These are phyloP conservation scores for Drosophila anomalipes DNA, from an alignment of 2,888 invertebrate genomes.

Conservation along the genomic window DNA sequence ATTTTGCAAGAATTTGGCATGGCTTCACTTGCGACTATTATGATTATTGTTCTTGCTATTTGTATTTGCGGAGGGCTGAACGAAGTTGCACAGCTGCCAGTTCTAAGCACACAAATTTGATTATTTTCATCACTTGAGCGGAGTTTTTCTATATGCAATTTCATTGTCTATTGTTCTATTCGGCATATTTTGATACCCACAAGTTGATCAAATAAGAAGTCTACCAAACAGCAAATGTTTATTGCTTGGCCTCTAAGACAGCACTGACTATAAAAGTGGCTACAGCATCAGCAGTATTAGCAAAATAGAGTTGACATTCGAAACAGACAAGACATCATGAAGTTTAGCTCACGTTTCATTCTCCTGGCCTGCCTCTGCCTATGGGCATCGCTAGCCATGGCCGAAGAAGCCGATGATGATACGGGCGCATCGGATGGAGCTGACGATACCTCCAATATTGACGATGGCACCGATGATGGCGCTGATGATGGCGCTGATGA, in stretches of 20 bases:
- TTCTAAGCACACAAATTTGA: neutral
- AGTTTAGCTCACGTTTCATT: slow-evolving; percentile 38
- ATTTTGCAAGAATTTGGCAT: neutral
- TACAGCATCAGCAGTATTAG: neutral
- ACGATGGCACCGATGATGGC: fast-evolving
- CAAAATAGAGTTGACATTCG: slow-evolving; percentile 30
- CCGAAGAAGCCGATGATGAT: slow-evolving; percentile 3
- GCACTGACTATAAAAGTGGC: slow-evolving; percentile 41
- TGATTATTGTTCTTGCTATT: neutral
- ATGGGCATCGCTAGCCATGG: slow-evolving; percentile 2
- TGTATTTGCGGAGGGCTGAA: slow-evolving; percentile 1
- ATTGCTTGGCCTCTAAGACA: neutral
- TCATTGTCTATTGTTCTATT: slow-evolving; percentile 23
- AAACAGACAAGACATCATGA: slow-evolving; percentile 37
- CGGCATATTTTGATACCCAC: slow-evolving; percentile 30
- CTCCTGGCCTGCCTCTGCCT: slow-evolving; percentile 46
- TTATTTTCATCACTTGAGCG: slow-evolving; percentile 6
- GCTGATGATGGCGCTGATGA: no score
- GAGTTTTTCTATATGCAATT: neutral
- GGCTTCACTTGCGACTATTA: neutral
- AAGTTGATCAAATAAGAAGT: slow-evolving; percentile 50
- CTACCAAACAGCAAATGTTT: slow-evolving; percentile 1
- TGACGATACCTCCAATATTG: neutral
- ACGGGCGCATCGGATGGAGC: neutral
- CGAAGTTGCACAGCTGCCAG: slow-evolving; percentile 13